Evolutionary conservation across 2,113 vertebrate species (phyloP).

Genomic region (Acrocephalus arundinaceus): DNA sequence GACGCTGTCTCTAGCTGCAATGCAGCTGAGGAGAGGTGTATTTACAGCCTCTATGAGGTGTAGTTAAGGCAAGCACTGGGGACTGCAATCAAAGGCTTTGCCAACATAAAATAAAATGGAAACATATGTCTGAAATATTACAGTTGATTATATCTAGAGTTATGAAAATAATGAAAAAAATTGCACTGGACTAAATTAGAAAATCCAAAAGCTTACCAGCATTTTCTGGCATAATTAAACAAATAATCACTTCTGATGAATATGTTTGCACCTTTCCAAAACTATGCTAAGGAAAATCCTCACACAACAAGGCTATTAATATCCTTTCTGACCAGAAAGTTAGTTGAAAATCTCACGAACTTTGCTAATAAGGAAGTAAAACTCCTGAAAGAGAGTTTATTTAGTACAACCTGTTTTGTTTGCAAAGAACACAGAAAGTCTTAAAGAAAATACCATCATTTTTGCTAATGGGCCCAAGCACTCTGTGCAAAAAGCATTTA

Average conservation of each 20-base stretch:
- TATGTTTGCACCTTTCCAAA: slow-evolving; percentile 4
- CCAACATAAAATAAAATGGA: slow-evolving; percentile 60
- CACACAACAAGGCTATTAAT: slow-evolving; percentile 4
- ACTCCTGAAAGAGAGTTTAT: not conserved
- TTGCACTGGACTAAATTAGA: slow-evolving; percentile 9
- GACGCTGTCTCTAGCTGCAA: slow-evolving; percentile 57
- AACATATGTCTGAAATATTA: slow-evolving; percentile 66
- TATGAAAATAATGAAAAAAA: slow-evolving; percentile 58
- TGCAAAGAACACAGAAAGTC: not conserved
- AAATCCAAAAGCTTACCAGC: slow-evolving; percentile 58
- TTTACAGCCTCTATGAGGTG: slow-evolving; percentile 54
- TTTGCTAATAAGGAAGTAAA: not conserved
- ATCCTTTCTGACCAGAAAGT: slow-evolving; percentile 4
- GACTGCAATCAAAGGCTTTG: slow-evolving; percentile 55
- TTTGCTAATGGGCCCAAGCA: not conserved
- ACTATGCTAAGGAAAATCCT: not conserved
- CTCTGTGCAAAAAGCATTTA: not conserved
- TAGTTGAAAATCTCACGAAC: slow-evolving; percentile 8
- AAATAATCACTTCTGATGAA: slow-evolving; percentile 34
- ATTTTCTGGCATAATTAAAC: slow-evolving; percentile 54
- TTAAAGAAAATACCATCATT: not conserved
- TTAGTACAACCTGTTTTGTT: not conserved
- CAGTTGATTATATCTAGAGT: slow-evolving; percentile 37
- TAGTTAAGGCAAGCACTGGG: slow-evolving; percentile 54
- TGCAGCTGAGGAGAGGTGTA: slow-evolving; percentile 48